Evolutionary conservation across 2,113 vertebrate genomes (phyloP).

Genomic region (Fukomys damarensis): DNA sequence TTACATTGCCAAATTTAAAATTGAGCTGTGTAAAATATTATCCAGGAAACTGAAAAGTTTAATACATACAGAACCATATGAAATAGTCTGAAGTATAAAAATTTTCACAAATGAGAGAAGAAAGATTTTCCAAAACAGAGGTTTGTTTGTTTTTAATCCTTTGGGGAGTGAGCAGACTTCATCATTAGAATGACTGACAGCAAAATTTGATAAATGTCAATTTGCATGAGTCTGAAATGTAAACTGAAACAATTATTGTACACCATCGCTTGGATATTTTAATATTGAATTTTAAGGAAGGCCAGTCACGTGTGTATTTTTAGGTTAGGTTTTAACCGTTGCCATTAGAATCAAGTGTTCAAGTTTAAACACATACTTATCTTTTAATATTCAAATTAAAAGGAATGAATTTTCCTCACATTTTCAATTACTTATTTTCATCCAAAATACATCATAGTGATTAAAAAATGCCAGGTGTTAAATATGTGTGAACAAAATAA

Average conservation of each 20-base stretch:
- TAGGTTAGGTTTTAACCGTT: slow-evolving; percentile 38
- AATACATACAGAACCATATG: not conserved
- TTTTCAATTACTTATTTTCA: slow-evolving; percentile 9
- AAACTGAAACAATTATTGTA: slow-evolving; percentile 71
- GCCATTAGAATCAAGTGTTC: not conserved
- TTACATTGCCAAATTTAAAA: not conserved
- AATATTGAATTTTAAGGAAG: slow-evolving; percentile 54
- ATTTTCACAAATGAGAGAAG: slow-evolving; percentile 37
- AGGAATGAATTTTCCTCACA: not conserved
- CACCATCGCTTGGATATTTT: slow-evolving; percentile 60
- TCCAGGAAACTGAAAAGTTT: not conserved
- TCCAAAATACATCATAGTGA: slow-evolving; percentile 23
- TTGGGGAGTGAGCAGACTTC: slow-evolving; percentile 24
- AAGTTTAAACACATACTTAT: not conserved
- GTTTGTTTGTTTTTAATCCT: not conserved
- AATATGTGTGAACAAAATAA: not conserved
- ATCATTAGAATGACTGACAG: slow-evolving; percentile 48
- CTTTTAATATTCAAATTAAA: slow-evolving; percentile 15
- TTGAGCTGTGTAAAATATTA: slow-evolving; percentile 15
- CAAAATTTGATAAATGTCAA: slow-evolving; percentile 22
- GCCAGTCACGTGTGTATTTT: not conserved
- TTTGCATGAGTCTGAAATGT: slow-evolving; percentile 61
- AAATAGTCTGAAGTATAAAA: slow-evolving; percentile 23
- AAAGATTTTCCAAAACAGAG: slow-evolving; percentile 37
- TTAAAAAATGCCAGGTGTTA: not conserved